Evolutionary conservation across 2,113 vertebrate genomes (phyloP), one percentile per base, ranked within the genome.

Genomic region (Leucoraja erinaceus): DNA sequence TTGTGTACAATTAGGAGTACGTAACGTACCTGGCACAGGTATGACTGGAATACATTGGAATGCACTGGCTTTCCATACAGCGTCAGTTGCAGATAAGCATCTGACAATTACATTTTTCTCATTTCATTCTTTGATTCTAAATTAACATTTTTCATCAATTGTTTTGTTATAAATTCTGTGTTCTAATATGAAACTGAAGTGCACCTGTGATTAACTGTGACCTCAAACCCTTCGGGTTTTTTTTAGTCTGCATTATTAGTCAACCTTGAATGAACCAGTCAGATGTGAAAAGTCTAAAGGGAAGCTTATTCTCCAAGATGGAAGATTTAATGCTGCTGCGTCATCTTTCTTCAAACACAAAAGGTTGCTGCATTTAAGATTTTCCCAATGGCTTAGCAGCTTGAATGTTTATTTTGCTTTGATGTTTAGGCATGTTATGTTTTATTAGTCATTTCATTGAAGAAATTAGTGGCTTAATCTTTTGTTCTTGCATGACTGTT

Each of bases 141-240:
- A 72, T 91, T 91, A 47, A 72, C 22, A 2, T 54, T 20, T 47
- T 70, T 20, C 70, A 38, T 68, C 25, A 47, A 11, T 72, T 74
- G 31, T 74, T 72, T 72, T 3, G 20, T 28, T 72, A 47, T 4
- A 72, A 72, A 12, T 16, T 72, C 38, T 6, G 25, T 91, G 25
- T 90, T 38, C 70, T 4, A 70, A 88, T 61, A 18, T 90, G 2
- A 33, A 72, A 14, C 90, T 25, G 22, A 38, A 54, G 18, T 25
- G 5, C 90, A 91, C 90, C 68, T 91, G 38, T 91, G 90, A 91
- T 91, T 91, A 72, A 72, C 47, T 20, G 33, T 91, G 90, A 91
- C 90, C 22, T 54, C 72, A 38, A 91, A 54, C 63, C 31, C 61
- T 90, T 54, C 33, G 38, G 33, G 54, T 47, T 90, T 47, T 6